phyloP scores from a whole-genome alignment of 2,113 vertebrate genomes.

The Engystomops pustulosus region DNA sequence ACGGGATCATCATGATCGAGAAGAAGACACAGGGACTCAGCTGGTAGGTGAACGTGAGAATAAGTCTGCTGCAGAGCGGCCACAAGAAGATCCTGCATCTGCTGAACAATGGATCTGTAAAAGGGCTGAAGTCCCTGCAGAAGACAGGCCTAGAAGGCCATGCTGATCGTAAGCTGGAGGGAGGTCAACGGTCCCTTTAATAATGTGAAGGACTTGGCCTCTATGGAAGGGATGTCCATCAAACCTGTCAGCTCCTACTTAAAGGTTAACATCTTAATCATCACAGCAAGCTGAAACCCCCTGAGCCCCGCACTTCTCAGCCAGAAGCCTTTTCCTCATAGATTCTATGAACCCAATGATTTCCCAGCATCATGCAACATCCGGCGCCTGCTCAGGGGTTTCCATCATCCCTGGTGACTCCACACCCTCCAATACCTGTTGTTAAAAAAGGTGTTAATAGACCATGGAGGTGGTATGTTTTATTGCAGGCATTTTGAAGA shows the following conservation, averaged over 20 bases:
- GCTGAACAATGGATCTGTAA: conserved; percentile 79
- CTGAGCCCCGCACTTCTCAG: neutral
- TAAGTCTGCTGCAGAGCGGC: conserved; percentile 73
- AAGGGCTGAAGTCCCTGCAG: conserved; percentile 83
- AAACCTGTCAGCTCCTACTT: conserved; percentile 33
- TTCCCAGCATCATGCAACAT: neutral
- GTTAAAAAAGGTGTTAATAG: too few species aligned
- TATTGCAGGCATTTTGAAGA: too few species aligned
- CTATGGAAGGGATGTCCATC: conserved; percentile 33
- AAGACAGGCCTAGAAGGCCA: conserved; percentile 88
- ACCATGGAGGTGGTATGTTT: too few species aligned
- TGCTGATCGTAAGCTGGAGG: conserved; percentile 87
- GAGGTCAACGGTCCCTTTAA: conserved; percentile 78
- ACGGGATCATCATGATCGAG: neutral
- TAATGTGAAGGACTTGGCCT: conserved; percentile 65
- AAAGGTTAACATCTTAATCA: conserved; percentile 45
- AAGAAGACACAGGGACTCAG: conserved; percentile 58
- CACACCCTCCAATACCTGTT: too few species aligned
- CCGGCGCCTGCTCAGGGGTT: too few species aligned
- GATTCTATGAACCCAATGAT: neutral
- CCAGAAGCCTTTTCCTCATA: neutral
- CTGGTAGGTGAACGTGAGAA: conserved; percentile 77
- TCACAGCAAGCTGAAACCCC: conserved; percentile 10
- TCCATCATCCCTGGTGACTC: too few species aligned
- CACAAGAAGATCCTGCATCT: conserved; percentile 78